phyloP scores from a whole-genome alignment of 2,113 vertebrate genomes.

The Lasiurus cinereus region DNA sequence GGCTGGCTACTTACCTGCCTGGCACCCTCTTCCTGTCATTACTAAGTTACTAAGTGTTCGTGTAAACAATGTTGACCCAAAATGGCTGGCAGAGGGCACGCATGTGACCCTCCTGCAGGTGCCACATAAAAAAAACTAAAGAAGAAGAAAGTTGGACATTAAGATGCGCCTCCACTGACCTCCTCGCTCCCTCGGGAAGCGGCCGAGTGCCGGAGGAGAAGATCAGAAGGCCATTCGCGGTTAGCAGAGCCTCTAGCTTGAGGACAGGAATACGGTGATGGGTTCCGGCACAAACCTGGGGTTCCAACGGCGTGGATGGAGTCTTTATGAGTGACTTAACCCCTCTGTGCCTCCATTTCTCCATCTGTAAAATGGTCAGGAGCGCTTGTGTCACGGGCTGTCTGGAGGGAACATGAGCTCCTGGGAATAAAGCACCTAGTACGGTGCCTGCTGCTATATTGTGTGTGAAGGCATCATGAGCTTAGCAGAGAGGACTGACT shows the following conservation, averaged over 20 bases:
- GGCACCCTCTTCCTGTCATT: not conserved
- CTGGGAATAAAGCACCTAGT: not conserved
- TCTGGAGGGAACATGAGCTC: not conserved
- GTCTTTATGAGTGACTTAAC: not conserved
- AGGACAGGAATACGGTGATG: not conserved
- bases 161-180: not conserved
- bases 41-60: slow-evolving; percentile 18
- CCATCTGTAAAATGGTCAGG: not conserved
- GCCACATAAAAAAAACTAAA: not conserved
- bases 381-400: not conserved
- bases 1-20: not conserved
- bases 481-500: not conserved
- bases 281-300: not conserved
- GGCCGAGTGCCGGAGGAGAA: not conserved
- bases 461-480: not conserved
- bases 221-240: not conserved
- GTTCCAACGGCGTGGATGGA: not conserved
- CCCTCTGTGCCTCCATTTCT: not conserved
- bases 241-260: not conserved
- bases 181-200: not conserved
- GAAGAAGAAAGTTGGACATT: not conserved
- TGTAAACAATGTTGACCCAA: slow-evolving; percentile 2
- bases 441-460: not conserved
- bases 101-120: not conserved
- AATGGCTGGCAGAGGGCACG: not conserved